Evolutionary conservation across 2,888 invertebrate genomes (phyloP).

Genomic region (Metacarcinus magister): DNA sequence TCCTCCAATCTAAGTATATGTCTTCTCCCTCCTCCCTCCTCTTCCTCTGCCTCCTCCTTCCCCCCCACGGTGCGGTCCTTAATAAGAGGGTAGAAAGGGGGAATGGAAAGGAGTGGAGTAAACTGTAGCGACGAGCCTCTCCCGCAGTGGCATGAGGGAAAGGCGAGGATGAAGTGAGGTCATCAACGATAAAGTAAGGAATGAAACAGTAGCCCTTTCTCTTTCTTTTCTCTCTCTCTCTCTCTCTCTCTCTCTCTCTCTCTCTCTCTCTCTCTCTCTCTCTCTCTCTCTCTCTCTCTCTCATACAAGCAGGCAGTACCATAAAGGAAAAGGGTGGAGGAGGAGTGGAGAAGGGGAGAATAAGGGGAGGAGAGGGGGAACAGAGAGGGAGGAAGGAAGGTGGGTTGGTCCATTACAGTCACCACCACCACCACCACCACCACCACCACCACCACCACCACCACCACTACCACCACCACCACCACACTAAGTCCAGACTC

Average conservation of each 20-base stretch:
- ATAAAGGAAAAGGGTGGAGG: background rate
- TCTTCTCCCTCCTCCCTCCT: background rate
- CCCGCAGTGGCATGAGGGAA: no score
- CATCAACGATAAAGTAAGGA: background rate
- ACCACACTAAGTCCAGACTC: background rate
- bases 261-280: conserved; percentile 2
- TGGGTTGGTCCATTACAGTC: background rate
- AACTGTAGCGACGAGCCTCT: background rate
- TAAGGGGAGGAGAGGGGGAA: background rate
- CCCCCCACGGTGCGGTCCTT: background rate
- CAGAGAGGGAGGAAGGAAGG: background rate
- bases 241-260: conserved; percentile 2
- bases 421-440: background rate
- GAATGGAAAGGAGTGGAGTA: background rate
- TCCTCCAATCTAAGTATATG: background rate
- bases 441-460: background rate
- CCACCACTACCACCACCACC: background rate
- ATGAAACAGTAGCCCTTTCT: background rate
- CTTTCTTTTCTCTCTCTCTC: background rate
- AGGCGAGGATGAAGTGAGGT: background rate
- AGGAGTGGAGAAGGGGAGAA: background rate
- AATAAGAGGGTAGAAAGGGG: background rate
- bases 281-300: background rate
- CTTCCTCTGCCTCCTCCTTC: background rate
- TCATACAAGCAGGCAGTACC: background rate